Evolutionary conservation across 2,113 vertebrate species (phyloP).

Genomic region (Callionymus lyra): DNA sequence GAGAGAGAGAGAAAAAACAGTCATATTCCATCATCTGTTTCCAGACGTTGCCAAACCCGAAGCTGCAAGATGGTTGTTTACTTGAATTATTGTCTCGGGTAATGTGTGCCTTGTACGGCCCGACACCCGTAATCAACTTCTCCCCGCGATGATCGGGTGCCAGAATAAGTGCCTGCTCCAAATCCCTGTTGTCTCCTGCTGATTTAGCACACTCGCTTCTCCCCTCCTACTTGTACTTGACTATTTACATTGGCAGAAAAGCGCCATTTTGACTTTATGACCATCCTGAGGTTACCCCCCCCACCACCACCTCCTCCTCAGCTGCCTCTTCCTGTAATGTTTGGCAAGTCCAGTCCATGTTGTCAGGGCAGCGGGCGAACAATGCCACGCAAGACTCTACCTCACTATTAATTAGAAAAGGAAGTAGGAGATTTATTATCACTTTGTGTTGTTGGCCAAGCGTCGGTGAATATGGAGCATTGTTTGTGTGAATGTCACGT

Average conservation of each 20-base stretch:
- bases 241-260: constrained; percentile 50
- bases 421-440: constrained; percentile 35
- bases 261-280: constrained; percentile 54
- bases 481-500: constrained; percentile 20
- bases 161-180: constrained; percentile 40
- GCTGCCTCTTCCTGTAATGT: constrained; percentile 21
- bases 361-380: constrained; percentile 24
- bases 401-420: constrained; percentile 39
- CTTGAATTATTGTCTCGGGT: constrained; percentile 34
- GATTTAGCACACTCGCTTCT: constrained; percentile 34
- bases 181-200: constrained; percentile 47
- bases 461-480: constrained; percentile 12
- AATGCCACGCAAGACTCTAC: constrained; percentile 28
- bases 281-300: constrained; percentile 35
- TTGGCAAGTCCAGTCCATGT: constrained; percentile 37
- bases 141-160: constrained; percentile 31
- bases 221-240: constrained; percentile 19
- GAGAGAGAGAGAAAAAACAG: constrained; percentile 12
- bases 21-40: constrained; percentile 35
- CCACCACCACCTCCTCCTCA: background rate
- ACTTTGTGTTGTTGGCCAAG: constrained; percentile 21
- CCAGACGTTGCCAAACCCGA: constrained; percentile 33
- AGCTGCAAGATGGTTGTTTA: constrained; percentile 48
- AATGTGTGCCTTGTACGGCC: constrained; percentile 46
- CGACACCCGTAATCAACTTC: constrained; percentile 52